phyloP scores from a whole-genome alignment of 2,797 vertebrate genomes.

The Geotrypetes seraphini region DNA sequence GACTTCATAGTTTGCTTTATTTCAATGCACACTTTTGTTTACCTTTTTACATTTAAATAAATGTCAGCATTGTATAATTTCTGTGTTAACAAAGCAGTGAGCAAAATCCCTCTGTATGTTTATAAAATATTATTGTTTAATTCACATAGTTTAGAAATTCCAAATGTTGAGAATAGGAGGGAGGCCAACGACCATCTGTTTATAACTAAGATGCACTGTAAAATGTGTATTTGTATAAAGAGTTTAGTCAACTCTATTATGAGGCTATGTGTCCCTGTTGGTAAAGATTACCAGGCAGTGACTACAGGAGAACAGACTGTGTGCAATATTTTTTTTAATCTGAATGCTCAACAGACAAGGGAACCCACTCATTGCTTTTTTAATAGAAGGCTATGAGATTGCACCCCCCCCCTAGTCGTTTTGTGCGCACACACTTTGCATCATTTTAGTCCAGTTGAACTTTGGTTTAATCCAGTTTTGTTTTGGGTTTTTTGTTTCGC shows the following conservation, averaged over 20 bases:
- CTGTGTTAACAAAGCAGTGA: conserved; percentile 77
- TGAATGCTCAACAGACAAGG: conserved; percentile 26
- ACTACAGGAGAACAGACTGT: conserved; percentile 33
- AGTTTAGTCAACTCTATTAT: conserved; percentile 66
- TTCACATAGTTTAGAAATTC: conserved; percentile 77
- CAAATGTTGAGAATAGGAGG: conserved; percentile 78
- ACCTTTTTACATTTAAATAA: conserved; percentile 78
- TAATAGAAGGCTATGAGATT: conserved; percentile 20
- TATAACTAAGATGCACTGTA: conserved; percentile 71
- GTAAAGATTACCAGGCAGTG: conserved; percentile 36
- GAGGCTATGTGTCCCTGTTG: too few relatives aligned
- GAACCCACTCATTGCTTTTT: conserved; percentile 28
- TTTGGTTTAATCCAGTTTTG: too few relatives aligned
- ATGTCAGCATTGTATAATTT: conserved; percentile 80
- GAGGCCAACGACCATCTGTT: conserved; percentile 79
- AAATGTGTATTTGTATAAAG: conserved; percentile 70
- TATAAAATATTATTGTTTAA: conserved; percentile 83
- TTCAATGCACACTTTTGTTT: conserved; percentile 71
- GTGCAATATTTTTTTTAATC: conserved; percentile 25
- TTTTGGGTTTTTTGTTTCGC: too few relatives aligned
- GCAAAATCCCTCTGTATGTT: conserved; percentile 73
- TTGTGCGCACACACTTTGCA: too few relatives aligned
- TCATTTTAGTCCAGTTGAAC: too few relatives aligned
- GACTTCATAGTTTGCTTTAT: conserved; percentile 68
- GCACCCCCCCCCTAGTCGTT: too few relatives aligned